Conservation (phyloP, 2,113 vertebrate species). For the Brachypteracias leptosomus region DNA sequence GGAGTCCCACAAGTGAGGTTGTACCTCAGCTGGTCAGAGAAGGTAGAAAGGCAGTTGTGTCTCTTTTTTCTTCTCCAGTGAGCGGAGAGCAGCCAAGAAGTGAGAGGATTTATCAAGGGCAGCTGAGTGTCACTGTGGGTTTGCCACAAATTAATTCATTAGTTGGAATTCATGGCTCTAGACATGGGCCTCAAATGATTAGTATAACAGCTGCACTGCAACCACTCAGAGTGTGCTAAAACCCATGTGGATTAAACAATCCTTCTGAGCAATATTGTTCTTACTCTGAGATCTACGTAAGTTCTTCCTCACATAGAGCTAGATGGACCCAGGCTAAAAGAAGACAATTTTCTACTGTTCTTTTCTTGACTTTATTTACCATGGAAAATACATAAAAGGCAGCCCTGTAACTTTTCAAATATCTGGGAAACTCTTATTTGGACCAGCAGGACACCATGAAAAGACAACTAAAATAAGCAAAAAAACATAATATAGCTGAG, state of each 20-base stretch:
- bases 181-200: background rate
- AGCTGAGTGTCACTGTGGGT: background rate
- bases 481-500: background rate
- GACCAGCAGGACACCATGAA: background rate
- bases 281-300: background rate
- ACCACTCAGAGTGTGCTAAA: background rate
- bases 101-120: background rate
- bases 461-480: background rate
- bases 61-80: background rate
- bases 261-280: background rate
- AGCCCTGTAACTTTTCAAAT: background rate
- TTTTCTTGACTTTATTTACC: background rate
- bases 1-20: background rate
- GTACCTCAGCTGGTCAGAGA: background rate
- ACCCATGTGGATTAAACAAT: background rate
- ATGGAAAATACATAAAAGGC: background rate
- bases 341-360: background rate
- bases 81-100: fast-evolving
- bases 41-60: background rate
- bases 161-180: background rate
- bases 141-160: background rate
- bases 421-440: background rate
- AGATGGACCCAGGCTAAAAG: background rate
- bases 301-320: background rate
- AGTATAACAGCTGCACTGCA: background rate